A percentile compares a stretch with the other conserved stretches of the same genome.
These are phyloP conservation scores for Drosophila subobscura DNA, from an alignment of 1,140 invertebrate genomes.

Conservation along the genomic window DNA sequence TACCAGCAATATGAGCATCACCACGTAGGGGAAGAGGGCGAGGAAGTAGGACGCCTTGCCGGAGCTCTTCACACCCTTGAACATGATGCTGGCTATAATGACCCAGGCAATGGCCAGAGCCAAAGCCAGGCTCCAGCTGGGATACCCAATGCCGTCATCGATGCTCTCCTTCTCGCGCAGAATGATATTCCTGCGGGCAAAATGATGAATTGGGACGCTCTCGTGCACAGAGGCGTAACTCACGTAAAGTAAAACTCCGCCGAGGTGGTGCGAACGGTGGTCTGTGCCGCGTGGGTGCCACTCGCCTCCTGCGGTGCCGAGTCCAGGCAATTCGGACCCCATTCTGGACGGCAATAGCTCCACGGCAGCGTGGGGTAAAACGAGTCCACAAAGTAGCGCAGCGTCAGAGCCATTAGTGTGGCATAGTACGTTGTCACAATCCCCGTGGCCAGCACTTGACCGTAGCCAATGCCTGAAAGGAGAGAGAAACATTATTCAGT, in stretches of 20 bases:
- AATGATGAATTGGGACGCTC: slow-evolving; percentile 1
- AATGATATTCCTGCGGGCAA: slow-evolving; percentile 86
- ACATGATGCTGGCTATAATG: slow-evolving; percentile 89
- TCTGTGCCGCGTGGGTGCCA: slow-evolving; percentile 14
- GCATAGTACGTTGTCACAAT: slow-evolving; percentile 91
- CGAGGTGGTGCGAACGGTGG: slow-evolving; percentile 83
- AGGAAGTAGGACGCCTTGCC: slow-evolving; percentile 93
- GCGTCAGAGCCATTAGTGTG: slow-evolving; percentile 89
- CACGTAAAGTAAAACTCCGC: slow-evolving; percentile 87
- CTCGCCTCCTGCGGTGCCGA: slow-evolving; percentile 36
- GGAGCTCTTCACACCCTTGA: slow-evolving; percentile 91
- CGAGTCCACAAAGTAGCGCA: slow-evolving; percentile 88
- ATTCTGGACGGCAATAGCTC: slow-evolving; percentile 86
- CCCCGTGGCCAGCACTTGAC: slow-evolving; percentile 89
- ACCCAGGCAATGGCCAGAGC: slow-evolving; percentile 92
- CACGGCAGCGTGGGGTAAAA: slow-evolving; percentile 87
- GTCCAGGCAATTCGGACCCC: slow-evolving; percentile 83
- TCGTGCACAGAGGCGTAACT: slow-evolving; percentile 60
- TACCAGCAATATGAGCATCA: slow-evolving; percentile 90
- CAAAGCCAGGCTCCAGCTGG: slow-evolving; percentile 90
- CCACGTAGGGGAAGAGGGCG: slow-evolving; percentile 93
- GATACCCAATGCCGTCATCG: slow-evolving; percentile 88
- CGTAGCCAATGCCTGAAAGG: slow-evolving; percentile 89
- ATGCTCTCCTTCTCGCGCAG: slow-evolving; percentile 88
- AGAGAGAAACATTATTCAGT: slow-evolving; percentile 18